These are phyloP conservation scores for Syrphus vitripennis DNA, from an alignment of 2,888 invertebrate species.

Conservation along the genomic window DNA sequence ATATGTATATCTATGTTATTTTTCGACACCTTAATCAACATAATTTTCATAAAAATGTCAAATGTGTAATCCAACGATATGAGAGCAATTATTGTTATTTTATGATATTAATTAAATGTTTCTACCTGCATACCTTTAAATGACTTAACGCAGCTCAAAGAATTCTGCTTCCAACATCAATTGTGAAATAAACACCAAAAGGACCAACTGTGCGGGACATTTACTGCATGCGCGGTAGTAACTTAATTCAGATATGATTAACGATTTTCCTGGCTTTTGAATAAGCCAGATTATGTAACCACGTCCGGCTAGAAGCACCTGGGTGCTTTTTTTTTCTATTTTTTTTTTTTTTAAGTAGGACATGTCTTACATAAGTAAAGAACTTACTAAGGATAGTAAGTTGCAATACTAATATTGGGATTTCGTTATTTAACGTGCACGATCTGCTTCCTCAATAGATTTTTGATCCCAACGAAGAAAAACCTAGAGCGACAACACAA, in stretches of 20 bases:
- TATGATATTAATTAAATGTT: neutral
- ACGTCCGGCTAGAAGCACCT: neutral
- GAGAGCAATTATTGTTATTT: neutral
- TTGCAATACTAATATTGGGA: conserved; percentile 55
- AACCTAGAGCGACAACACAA: conserved; percentile 14
- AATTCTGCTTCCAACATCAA: neutral
- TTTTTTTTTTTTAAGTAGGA: neutral
- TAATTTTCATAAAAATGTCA: neutral
- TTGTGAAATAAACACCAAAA: neutral
- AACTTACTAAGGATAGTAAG: neutral
- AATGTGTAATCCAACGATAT: neutral
- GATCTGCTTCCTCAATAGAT: conserved; percentile 20
- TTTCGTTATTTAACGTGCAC: conserved; percentile 39
- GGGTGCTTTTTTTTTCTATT: neutral
- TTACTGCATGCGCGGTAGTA: conserved; percentile 48
- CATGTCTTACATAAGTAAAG: neutral
- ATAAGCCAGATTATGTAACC: conserved; percentile 2
- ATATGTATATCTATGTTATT: too few relatives aligned
- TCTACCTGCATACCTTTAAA: neutral
- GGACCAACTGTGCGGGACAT: conserved; percentile 3
- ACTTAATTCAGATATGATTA: conserved; percentile 60
- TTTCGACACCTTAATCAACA: too few relatives aligned
- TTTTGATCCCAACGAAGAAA: neutral
- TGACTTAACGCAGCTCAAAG: neutral
- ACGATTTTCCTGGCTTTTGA: conserved; percentile 23